Percentiles rank a stretch among this genome's conserved stretches.
These are phyloP conservation scores for Heliconius ethilla DNA, from an alignment of 2,888 invertebrate species.

Conservation along the genomic window DNA sequence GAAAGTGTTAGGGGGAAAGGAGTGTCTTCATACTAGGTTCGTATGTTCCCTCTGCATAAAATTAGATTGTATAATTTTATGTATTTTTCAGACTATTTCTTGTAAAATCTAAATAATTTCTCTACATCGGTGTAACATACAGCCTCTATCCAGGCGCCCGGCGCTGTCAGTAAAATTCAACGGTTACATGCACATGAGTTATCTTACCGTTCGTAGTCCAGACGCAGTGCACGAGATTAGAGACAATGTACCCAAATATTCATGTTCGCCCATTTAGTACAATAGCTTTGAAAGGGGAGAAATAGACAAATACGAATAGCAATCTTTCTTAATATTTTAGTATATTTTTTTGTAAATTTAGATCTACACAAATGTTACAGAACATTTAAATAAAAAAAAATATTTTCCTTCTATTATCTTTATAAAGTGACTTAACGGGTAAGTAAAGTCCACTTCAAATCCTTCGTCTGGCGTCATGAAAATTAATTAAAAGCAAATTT, in stretches of 20 bases:
- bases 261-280: not conserved
- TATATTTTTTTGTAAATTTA: too few species aligned
- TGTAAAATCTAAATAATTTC: not conserved
- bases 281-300: not conserved
- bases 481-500: conserved; percentile 24
- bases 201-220: conserved; percentile 9
- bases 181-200: conserved; percentile 24
- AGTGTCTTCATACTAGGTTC: too few species aligned
- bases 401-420: not conserved
- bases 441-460: conserved; percentile 1
- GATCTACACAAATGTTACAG: not conserved
- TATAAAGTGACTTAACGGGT: conserved; percentile 7
- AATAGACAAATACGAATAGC: not conserved
- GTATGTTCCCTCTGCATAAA: too few species aligned
- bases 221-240: not conserved
- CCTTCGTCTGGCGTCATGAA: conserved; percentile 6
- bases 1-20: too few species aligned
- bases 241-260: conserved; percentile 2
- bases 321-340: not conserved
- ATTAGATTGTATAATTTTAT: too few species aligned
- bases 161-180: conserved; percentile 21
- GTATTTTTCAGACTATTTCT: not conserved
- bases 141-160: not conserved
- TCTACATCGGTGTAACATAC: not conserved
- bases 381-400: not conserved